A percentile compares a stretch with the other conserved stretches of the same genome.
phyloP scores from a whole-genome alignment of 1,140 invertebrate species.

The Saccostrea echinata region DNA sequence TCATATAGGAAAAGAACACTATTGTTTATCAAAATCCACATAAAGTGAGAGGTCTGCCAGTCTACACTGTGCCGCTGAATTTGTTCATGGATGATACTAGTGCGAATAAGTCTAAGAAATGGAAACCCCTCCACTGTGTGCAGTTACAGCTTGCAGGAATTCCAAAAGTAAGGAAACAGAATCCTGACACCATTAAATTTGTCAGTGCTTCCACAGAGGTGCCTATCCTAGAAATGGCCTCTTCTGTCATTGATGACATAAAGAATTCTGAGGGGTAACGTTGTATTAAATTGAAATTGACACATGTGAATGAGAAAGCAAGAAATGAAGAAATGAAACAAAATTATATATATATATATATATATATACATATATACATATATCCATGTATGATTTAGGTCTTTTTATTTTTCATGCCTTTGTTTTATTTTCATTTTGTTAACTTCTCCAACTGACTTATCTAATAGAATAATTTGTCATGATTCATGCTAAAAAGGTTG shows the following conservation, averaged over 20 bases:
- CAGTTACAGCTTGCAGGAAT: slow-evolving; percentile 45
- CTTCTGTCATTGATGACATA: neutral
- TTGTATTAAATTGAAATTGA: neutral
- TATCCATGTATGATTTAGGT: neutral
- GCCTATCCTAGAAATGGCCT: neutral
- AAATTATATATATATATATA: too few relatives aligned
- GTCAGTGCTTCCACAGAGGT: slow-evolving; percentile 2
- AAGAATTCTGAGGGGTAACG: neutral
- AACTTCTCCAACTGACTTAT: neutral
- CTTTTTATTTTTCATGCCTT: too few relatives aligned
- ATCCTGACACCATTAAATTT: neutral
- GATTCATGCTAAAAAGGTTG: neutral
- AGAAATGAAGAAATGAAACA: too few relatives aligned
- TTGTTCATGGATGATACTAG: slow-evolving; percentile 44
- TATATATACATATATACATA: too few relatives aligned
- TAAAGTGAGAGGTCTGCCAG: neutral
- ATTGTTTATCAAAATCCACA: neutral
- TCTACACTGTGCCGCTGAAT: slow-evolving; percentile 25
- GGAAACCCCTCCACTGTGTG: slow-evolving; percentile 40
- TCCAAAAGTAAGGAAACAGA: neutral
- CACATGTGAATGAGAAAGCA: too few relatives aligned
- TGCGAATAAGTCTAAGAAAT: slow-evolving; percentile 37
- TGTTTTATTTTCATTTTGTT: neutral
- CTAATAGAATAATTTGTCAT: neutral
- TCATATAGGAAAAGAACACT: neutral